Evolutionary conservation across 1,140 invertebrate genomes (phyloP).

Genomic region (Drosophila subpulchrella): DNA sequence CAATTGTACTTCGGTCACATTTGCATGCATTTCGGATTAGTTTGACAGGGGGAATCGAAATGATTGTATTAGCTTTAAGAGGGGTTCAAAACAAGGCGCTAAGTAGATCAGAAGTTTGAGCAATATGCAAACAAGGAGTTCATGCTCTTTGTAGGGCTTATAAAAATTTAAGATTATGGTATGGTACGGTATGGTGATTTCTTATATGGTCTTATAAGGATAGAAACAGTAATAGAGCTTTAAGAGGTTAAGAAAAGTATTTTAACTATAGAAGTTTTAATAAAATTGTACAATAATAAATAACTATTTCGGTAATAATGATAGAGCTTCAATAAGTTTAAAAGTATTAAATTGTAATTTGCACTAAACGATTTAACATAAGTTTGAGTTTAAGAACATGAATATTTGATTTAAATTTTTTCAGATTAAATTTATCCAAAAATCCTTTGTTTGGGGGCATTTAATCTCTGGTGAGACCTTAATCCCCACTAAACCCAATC

Average conservation of each 20-base stretch:
- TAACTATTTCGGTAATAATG: too few species aligned
- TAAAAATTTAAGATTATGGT: neutral
- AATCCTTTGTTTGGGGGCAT: neutral
- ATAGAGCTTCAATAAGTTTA: too few species aligned
- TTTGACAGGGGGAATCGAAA: conserved; percentile 27
- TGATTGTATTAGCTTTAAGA: conserved; percentile 13
- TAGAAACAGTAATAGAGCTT: too few species aligned
- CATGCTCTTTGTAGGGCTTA: neutral
- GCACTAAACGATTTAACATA: too few species aligned
- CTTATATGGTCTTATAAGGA: too few species aligned
- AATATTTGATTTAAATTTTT: neutral
- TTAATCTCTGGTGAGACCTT: neutral
- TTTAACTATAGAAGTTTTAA: too few species aligned
- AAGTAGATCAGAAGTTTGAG: conserved; percentile 6
- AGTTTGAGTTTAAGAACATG: too few species aligned
- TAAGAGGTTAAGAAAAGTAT: too few species aligned
- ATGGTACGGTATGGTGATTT: too few species aligned
- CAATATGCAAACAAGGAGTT: neutral
- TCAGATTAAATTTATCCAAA: neutral
- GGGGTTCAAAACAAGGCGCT: neutral
- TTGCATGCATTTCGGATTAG: conserved; percentile 51
- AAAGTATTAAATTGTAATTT: too few species aligned
- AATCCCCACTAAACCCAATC: conserved; percentile 3
- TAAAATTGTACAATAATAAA: too few species aligned
- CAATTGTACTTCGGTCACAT: conserved; percentile 44